Evolutionary conservation across 2,113 vertebrate species (phyloP), one percentile per base, ranked within the genome.

Genomic region (Chlorodrepanis virens): DNA sequence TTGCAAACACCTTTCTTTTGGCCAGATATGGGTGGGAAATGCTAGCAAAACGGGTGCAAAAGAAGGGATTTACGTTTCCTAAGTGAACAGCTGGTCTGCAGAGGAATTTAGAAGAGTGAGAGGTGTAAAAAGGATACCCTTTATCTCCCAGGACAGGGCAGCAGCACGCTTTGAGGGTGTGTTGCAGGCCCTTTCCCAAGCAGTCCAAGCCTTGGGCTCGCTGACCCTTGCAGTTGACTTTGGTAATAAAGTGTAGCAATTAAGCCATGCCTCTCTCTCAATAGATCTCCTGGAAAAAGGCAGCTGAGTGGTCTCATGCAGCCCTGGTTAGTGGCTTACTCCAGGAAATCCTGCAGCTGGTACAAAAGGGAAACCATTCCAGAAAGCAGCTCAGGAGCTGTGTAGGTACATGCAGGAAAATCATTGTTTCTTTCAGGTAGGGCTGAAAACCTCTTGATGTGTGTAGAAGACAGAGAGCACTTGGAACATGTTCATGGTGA

Each of bases 111-210:
- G 76, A 71, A 57, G 40, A 83, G 15, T 9, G 24, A 81, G 68
- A 10, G 31, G 7, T 19, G 10, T 70, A 54, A 72, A 56, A 78
- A 75, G n/a, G 47, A 31, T 28, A 25, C 7, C 15, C 29, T 47
- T 22, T 4, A 11, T 23, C 49, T 87, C 28, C 33, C 0, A 3
- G 59, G 35, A 31, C 50, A 9, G 11, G 9, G 28, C 25, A 67
- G 75, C 13, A 45, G 18, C 11, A 25, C 0, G 0, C 7, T 49
- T 70, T 1, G 5, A 63, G 42, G 45, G 14, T 21, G 12, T 0
- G 0, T 14, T 23, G 39, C 8, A 6, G 45, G 18, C 18, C 37
- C 14, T 71, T 76, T 83, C 33, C 31, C 54, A 65, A 22, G 9
- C 21, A 20, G 29, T 10, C 27, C 31, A 83, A 81, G 39, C 67